These are phyloP conservation scores for Dolichomitus sp. DNA, from an alignment of 2,888 invertebrate species.

Conservation along the genomic window DNA sequence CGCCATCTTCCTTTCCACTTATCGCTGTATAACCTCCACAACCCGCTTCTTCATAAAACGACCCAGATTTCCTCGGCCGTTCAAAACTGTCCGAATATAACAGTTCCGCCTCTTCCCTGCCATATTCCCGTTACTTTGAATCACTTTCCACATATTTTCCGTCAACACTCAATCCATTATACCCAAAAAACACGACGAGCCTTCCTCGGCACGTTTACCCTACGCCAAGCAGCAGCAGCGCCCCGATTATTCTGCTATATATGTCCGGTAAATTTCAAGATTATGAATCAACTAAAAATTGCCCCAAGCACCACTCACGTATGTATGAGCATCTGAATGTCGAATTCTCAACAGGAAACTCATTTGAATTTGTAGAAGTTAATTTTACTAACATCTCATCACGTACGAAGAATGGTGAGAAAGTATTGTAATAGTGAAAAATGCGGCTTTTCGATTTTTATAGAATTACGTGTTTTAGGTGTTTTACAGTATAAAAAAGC, in stretches of 20 bases:
- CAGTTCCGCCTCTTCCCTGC: no score
- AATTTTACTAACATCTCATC: background rate
- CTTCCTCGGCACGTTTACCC: no score
- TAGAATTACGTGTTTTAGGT: background rate
- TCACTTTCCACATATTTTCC: no score
- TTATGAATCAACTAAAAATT: background rate
- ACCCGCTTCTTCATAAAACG: no score
- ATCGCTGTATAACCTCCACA: no score
- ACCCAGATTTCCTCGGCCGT: no score
- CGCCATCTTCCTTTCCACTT: no score
- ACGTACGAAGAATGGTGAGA: background rate
- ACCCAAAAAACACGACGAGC: no score
- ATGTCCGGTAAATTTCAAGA: background rate
- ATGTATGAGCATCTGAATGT: background rate
- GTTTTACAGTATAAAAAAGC: background rate
- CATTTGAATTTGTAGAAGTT: background rate
- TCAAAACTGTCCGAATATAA: no score
- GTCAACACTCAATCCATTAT: no score
- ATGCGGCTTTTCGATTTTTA: background rate
- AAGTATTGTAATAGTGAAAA: constrained; percentile 3
- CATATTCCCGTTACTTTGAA: no score
- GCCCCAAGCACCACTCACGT: background rate
- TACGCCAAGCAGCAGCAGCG: no score
- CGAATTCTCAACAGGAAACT: background rate
- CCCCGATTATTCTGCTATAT: background rate